Evolutionary conservation across 2,888 invertebrate species (phyloP).

Genomic region (Blera fallax): DNA sequence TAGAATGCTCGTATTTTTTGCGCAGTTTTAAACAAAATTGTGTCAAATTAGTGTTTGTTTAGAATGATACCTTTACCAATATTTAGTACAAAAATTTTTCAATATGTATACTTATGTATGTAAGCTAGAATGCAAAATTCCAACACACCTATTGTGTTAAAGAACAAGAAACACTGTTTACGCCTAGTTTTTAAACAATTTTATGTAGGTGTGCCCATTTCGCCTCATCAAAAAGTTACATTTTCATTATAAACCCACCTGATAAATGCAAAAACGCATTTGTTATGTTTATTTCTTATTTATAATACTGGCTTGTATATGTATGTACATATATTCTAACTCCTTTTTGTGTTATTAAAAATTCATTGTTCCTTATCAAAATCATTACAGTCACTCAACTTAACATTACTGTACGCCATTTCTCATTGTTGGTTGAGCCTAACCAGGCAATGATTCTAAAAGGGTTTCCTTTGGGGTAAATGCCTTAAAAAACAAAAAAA

Average conservation of each 20-base stretch:
- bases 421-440: slow-evolving; percentile 27
- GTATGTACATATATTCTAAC: too few species aligned
- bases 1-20: too few species aligned
- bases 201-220: neutral
- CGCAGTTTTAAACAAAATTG: too few species aligned
- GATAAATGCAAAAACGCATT: neutral
- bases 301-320: neutral
- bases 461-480: slow-evolving; percentile 23
- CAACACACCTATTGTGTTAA: too few species aligned
- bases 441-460: slow-evolving; percentile 40
- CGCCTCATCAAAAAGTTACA: neutral
- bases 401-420: slow-evolving; percentile 26
- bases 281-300: neutral
- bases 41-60: too few species aligned
- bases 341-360: slow-evolving; percentile 9
- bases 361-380: slow-evolving; percentile 11
- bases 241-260: neutral
- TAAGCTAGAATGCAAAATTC: too few species aligned
- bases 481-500: slow-evolving; percentile 5
- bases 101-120: too few species aligned
- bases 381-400: slow-evolving; percentile 43
- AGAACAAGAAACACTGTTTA: too few species aligned
- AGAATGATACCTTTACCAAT: too few species aligned
- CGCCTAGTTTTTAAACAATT: neutral
- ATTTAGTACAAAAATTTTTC: too few species aligned